Base-by-base conservation (phyloP, 2,113 vertebrate species). In the Crotophaga sulcirostris region DNA sequence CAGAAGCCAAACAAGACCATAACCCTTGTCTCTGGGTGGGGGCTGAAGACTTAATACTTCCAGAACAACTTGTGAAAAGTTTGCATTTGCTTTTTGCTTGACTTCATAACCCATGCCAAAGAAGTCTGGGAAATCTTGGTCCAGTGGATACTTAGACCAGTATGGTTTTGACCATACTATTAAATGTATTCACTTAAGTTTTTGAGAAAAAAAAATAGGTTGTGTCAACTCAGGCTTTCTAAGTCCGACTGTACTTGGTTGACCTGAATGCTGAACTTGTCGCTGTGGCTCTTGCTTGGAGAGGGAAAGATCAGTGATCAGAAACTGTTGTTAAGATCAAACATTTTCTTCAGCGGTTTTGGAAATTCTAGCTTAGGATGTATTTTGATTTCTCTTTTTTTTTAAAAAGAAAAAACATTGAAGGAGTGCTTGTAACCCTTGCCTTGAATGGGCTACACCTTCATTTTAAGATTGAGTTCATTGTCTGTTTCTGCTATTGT, bases 401-500 rank as follows among this genome's bases (percentile, higher is more conserved):
- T 49, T 47, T 59, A 26, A 62, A 42, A 6, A 24, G 16, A 40
- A 38, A 86, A 74, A 29, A 11, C 4, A 7, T 59, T 88, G 29
- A 64, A 63, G 28, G 52, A 42, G 17, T 38, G n/a, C 28, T n/a
- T 60, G 2, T 85, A 90, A 83, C 36, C 21, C 52, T 89, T 72
- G 20, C 29, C 24, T 70, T n/a, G 45, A 51, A 67, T 52, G 29
- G 75, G 73, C 64, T 90, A 17, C 73, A 38, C 13, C 15, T 70
- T 88, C 25, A 4, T 86, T 74, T 64, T 60, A 72, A 70, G 82
- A 80, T 58, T 52, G 56, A 77, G 68, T 93, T 95, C 92, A 49
- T 86, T 75, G 76, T 95, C 85, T 96, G 68, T 87, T 84, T 90
- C 92, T 96, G 64, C 12, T 94, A 13, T 87, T 96, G 81, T 34